Conservation (phyloP, 2,113 vertebrate genomes). For the Ondatra zibethicus region DNA sequence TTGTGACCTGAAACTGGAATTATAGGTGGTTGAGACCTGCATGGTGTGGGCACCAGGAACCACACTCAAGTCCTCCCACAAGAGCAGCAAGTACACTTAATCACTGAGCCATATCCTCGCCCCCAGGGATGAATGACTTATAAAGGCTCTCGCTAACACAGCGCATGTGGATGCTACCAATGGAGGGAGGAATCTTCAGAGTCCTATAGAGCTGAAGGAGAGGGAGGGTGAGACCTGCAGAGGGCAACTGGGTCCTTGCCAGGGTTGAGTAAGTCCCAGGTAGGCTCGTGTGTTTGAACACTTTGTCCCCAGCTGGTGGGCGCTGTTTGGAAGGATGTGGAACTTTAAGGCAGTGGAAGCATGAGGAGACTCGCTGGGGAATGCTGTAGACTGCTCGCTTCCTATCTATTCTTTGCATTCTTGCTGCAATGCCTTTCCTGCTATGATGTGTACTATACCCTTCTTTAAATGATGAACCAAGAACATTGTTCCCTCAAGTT, state of each 20-base stretch:
- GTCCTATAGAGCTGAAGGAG: background rate
- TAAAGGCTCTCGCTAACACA: background rate
- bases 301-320: background rate
- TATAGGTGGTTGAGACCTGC: too few species aligned
- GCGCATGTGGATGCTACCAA: background rate
- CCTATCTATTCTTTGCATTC: background rate
- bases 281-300: background rate
- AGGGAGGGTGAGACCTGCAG: background rate
- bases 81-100: background rate
- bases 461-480: background rate
- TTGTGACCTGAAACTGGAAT: background rate
- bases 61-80: background rate
- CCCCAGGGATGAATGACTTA: background rate
- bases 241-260: background rate
- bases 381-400: background rate
- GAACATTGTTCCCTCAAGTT: background rate
- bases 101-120: background rate
- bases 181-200: accelerated
- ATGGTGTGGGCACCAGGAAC: background rate
- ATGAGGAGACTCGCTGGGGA: background rate
- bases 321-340: background rate
- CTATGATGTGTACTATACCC: background rate
- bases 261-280: background rate
- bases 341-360: background rate
- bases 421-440: background rate